Conservation (phyloP, 2,797 vertebrate genomes). For the Holocentrus rufus region DNA sequence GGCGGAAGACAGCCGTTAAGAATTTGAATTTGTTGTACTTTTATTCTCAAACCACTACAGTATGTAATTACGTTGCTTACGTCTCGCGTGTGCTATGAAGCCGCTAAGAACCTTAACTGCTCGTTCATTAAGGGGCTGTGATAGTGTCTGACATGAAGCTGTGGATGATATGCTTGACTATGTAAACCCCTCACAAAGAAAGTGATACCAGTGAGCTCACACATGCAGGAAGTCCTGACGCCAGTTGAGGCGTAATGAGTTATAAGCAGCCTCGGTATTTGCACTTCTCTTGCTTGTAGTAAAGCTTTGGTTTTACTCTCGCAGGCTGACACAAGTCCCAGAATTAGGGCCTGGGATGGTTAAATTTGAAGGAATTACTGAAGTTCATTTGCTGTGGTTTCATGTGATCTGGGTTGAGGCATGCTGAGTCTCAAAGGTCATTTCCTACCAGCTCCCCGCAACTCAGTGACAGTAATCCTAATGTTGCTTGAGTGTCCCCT, state of each 20-base stretch:
- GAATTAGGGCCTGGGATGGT: background rate
- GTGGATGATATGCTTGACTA: slow-evolving; percentile 30
- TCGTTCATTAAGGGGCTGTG: slow-evolving; percentile 50
- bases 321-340: background rate
- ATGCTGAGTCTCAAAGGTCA: slow-evolving; percentile 1
- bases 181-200: slow-evolving; percentile 29
- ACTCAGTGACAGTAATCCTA: background rate
- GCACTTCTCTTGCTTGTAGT: too few species aligned
- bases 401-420: background rate
- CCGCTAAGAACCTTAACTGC: slow-evolving; percentile 39
- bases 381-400: background rate
- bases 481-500: slow-evolving; percentile 15
- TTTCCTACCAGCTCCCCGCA: background rate
- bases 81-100: slow-evolving; percentile 36
- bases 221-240: background rate
- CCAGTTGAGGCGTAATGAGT: background rate
- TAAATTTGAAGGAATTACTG: background rate
- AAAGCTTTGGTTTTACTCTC: too few species aligned
- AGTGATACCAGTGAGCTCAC: background rate
- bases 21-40: slow-evolving; percentile 12
- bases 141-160: slow-evolving; percentile 35
- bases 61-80: slow-evolving; percentile 54
- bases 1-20: slow-evolving; percentile 22
- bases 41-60: slow-evolving; percentile 49
- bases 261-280: too few species aligned